Base-by-base conservation (phyloP, 2,888 invertebrate genomes). In the Rapana venosa region DNA sequence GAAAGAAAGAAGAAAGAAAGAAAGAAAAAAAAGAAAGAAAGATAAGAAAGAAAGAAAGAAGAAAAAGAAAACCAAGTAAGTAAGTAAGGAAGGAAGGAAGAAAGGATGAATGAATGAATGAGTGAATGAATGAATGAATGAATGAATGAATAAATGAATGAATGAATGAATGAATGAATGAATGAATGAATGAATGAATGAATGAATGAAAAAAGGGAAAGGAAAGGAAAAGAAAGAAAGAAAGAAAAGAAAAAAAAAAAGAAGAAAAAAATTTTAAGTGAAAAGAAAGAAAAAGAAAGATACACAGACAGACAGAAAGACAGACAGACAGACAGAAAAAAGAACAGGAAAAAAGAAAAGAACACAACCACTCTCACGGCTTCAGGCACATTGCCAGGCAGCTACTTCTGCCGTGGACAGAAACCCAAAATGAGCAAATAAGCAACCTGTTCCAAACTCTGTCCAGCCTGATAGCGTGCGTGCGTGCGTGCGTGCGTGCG, bases 401-500 rank as follows among this genome's bases (percentile, higher is more conserved):
- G 6, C n/a, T 0, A 22, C 26, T n/a, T 74, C n/a, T n/a, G 26
- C n/a, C n/a, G 74, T n/a, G 26, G 5, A 74, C 22, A n/a, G n/a
- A 74, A 26, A 0, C 74, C 4, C 74, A 13, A 74, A 74, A 74
- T 74, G n/a, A 74, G n/a, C 74, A 74, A 4, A 74, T 11, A 74
- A 74, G 74, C 11, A 74, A 1, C n/a, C n/a, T 74, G 26, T 26
- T 74, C 8, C n/a, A 8, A 74, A 26, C 5, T n/a, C n/a, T 5
- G 8, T 13, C 74, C n/a, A 26, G 26, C 74, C n/a, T 13, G 6
- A 26, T n/a, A 22, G 61, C 56, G 86, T 58, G 86, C 56, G 85
- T 56, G 86, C 6, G 86, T 58, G 85, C 56, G 85, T 47, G 85
- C 56, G 85, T 47, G 85, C 56, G 58, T 47, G 85, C 56, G 58